Evolutionary conservation across 2,113 vertebrate genomes (phyloP).

Genomic region (Phrynosoma platyrhinos): DNA sequence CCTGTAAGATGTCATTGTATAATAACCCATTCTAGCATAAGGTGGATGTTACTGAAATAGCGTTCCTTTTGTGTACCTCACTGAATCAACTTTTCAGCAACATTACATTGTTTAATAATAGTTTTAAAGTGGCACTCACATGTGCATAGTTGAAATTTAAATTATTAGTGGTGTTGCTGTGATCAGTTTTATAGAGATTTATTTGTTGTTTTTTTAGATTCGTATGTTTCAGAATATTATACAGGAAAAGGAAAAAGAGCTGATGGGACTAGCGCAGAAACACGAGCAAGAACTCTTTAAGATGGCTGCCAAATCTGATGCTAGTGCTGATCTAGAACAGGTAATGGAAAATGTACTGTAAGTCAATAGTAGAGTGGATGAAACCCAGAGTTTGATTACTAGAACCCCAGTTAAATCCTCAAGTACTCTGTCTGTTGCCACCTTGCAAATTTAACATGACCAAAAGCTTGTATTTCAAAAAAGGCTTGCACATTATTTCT

Average conservation of each 20-base stretch:
- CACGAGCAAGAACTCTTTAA: constrained; percentile 91
- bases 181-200: neutral
- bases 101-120: neutral
- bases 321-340: constrained; percentile 90
- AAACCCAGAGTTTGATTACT: neutral
- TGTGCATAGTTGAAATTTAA: neutral
- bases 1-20: neutral
- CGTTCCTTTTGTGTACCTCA: neutral
- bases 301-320: constrained; percentile 88
- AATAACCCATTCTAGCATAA: neutral
- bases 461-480: neutral
- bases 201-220: constrained; percentile 73
- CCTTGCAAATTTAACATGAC: neutral
- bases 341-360: constrained; percentile 62
- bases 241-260: constrained; percentile 84
- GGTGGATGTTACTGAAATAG: neutral
- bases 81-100: neutral
- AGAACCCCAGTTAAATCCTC: neutral
- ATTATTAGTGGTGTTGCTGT: neutral
- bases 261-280: constrained; percentile 79
- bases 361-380: neutral
- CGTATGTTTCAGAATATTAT: constrained; percentile 87
- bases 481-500: neutral
- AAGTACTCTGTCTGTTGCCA: neutral
- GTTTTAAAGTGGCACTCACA: too few relatives aligned